Percentiles rank a stretch among this genome's conserved stretches.
These are phyloP conservation scores for Stichodactyla helianthus DNA, from an alignment of 64 coral and sea anemone genomes.

Conservation along the genomic window DNA sequence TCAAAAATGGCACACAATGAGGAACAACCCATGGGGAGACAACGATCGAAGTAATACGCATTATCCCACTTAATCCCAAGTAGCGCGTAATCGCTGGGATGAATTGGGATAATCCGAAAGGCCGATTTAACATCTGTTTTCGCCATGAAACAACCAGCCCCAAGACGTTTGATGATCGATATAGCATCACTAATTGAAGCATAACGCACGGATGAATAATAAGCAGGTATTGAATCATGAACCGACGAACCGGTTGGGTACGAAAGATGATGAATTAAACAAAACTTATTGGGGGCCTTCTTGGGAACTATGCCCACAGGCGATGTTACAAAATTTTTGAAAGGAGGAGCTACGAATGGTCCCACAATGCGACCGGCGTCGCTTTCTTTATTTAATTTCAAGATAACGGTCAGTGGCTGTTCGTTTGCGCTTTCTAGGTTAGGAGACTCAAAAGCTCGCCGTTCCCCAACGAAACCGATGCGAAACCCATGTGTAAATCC, in stretches of 20 bases:
- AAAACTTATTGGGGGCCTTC: slow-evolving; percentile 28
- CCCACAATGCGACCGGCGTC: slow-evolving; percentile 7
- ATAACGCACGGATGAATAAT: slow-evolving; percentile 15
- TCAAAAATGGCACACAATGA: slow-evolving; percentile 14
- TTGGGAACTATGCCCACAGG: slow-evolving; percentile 47
- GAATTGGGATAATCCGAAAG: slow-evolving; percentile 38
- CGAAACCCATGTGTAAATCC: slow-evolving; percentile 39
- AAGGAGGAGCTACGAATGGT: slow-evolving; percentile 14
- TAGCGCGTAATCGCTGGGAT: slow-evolving; percentile 18
- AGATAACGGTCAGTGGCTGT: background rate
- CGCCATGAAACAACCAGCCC: slow-evolving; percentile 21
- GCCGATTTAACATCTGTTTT: slow-evolving; percentile 40
- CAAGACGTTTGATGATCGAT: background rate
- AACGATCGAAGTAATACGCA: slow-evolving; percentile 24
- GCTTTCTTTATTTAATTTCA: slow-evolving; percentile 32
- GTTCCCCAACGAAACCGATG: background rate
- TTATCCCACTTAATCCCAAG: slow-evolving; percentile 16
- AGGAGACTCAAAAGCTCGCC: background rate
- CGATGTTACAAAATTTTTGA: slow-evolving; percentile 2
- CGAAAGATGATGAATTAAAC: slow-evolving; percentile 28
- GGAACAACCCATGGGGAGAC: slow-evolving; percentile 33
- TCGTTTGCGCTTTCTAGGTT: slow-evolving; percentile 19
- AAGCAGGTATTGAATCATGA: slow-evolving; percentile 19
- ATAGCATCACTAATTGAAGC: slow-evolving; percentile 28
- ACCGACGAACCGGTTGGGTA: slow-evolving; percentile 17